These are phyloP conservation scores for Oxygymnocypris stewartii DNA, from an alignment of 2,113 vertebrate species.

Conservation along the genomic window DNA sequence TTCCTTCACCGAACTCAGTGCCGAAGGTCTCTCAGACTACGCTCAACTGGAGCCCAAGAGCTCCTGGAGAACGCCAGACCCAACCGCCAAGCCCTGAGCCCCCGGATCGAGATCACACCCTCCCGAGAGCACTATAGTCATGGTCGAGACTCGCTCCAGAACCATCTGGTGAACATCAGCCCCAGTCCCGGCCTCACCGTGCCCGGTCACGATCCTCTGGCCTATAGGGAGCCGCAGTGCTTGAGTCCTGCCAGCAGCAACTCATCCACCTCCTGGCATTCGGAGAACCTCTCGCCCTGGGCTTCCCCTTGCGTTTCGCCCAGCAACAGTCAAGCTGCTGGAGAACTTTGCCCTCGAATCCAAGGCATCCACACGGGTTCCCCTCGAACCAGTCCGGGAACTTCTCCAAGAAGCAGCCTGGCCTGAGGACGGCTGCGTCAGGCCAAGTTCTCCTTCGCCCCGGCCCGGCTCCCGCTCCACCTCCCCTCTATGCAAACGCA, in stretches of 20 bases:
- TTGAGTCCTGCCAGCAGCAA: slow-evolving; percentile 97
- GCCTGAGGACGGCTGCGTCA: slow-evolving; percentile 87
- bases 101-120: slow-evolving; percentile 96
- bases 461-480: slow-evolving; percentile 89
- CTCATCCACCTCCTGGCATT: slow-evolving; percentile 98
- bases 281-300: slow-evolving; percentile 92
- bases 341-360: slow-evolving; percentile 92
- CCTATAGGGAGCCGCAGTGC: slow-evolving; percentile 95
- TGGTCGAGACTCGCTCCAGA: slow-evolving; percentile 85
- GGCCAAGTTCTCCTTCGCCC: slow-evolving; percentile 87
- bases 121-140: slow-evolving; percentile 93
- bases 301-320: slow-evolving; percentile 97
- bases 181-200: slow-evolving; percentile 92
- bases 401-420: slow-evolving; percentile 88
- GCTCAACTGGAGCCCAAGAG: slow-evolving; percentile 83
- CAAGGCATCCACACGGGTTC: slow-evolving; percentile 97
- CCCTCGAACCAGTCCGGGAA: slow-evolving; percentile 89
- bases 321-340: slow-evolving; percentile 85
- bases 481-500: slow-evolving; percentile 94
- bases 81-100: slow-evolving; percentile 84
- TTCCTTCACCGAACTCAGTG: slow-evolving; percentile 74
- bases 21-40: slow-evolving; percentile 82
- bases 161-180: slow-evolving; percentile 82
- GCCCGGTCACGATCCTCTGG: slow-evolving; percentile 84
- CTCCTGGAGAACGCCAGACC: slow-evolving; percentile 80